Percentiles rank a stretch among this genome's conserved stretches.
Conservation (phyloP, 2,113 vertebrate species). For the Columbina picui region DNA sequence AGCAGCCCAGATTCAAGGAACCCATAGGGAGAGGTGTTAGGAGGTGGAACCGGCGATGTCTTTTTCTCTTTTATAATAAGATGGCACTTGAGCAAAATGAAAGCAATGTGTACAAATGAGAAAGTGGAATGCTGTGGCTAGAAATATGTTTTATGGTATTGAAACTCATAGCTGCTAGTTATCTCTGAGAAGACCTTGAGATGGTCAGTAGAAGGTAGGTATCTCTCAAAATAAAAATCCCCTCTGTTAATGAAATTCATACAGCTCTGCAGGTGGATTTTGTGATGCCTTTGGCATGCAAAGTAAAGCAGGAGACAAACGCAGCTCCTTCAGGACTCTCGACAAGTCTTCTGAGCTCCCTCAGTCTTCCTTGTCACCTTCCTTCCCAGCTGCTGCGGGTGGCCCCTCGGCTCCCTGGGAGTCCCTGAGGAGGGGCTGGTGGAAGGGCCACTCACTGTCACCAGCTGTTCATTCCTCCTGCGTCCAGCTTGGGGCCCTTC, state of each 20-base stretch:
- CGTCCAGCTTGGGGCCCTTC: background rate
- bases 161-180: background rate
- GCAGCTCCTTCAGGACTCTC: background rate
- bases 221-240: background rate
- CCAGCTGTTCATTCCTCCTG: rapidly evolving
- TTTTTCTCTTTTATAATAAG: background rate
- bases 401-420: rapidly evolving
- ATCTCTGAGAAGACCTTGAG: background rate
- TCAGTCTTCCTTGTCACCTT: background rate
- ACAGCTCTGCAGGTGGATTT: background rate
- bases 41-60: background rate
- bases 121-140: background rate
- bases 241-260: background rate
- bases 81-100: background rate
- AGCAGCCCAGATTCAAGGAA: background rate
- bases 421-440: background rate
- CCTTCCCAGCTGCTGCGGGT: background rate
- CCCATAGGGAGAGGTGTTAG: background rate
- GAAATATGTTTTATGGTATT: background rate
- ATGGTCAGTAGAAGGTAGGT: background rate
- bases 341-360: background rate
- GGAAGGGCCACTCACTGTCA: rapidly evolving
- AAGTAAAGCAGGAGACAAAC: background rate
- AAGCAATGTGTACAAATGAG: background rate
- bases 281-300: background rate